These are phyloP conservation scores for Caenorhabditis sp. DNA, from an alignment of 2,888 invertebrate species.

Conservation along the genomic window DNA sequence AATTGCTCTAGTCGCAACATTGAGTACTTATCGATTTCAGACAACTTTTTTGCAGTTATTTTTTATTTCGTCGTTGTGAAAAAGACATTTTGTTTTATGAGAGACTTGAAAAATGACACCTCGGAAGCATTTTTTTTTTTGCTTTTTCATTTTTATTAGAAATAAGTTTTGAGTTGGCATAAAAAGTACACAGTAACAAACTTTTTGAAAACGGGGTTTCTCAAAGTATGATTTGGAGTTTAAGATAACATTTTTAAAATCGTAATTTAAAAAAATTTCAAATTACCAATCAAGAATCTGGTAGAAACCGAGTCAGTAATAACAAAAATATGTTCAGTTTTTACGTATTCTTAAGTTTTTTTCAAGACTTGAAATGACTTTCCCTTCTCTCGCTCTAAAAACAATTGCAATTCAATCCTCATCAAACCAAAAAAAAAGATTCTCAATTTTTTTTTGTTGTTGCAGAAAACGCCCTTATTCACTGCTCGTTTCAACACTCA, in stretches of 20 bases:
- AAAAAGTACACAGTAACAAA: too few relatives aligned
- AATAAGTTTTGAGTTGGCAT: too few relatives aligned
- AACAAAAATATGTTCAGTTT: too few relatives aligned
- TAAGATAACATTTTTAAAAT: too few relatives aligned
- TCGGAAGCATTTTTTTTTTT: neutral
- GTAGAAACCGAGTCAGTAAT: too few relatives aligned
- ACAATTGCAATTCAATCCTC: neutral
- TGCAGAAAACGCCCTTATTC: conserved; percentile 27
- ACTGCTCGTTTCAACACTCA: conserved; percentile 40
- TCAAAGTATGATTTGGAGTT: too few relatives aligned
- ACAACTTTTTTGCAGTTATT: neutral
- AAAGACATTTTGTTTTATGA: neutral
- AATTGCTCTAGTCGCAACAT: too few relatives aligned
- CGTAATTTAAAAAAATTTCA: too few relatives aligned
- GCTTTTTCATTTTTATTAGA: neutral
- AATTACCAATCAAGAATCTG: too few relatives aligned
- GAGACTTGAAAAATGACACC: neutral
- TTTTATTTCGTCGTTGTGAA: neutral
- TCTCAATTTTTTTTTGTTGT: neutral
- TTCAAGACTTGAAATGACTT: neutral
- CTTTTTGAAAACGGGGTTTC: too few relatives aligned
- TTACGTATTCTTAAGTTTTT: too few relatives aligned
- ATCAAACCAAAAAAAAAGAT: neutral
- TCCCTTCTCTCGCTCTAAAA: neutral
- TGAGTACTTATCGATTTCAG: neutral